These are phyloP conservation scores for Erpetoichthys calabaricus DNA, from an alignment of 2,797 vertebrate species.

Conservation along the genomic window DNA sequence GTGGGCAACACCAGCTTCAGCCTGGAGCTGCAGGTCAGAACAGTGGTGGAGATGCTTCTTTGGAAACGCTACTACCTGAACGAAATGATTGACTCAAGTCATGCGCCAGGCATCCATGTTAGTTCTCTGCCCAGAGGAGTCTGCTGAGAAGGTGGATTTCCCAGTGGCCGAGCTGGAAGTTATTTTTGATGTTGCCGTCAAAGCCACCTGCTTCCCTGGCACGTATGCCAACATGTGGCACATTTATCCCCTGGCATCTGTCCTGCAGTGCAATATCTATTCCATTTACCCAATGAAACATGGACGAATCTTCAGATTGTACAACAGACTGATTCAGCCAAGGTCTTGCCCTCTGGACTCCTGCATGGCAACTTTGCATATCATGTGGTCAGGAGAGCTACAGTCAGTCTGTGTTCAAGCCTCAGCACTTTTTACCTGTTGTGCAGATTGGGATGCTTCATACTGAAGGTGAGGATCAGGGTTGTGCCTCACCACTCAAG, in stretches of 20 bases:
- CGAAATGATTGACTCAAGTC: constrained; percentile 92
- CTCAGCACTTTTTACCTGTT: constrained; percentile 73
- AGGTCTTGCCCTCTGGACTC: constrained; percentile 44
- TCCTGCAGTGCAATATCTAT: constrained; percentile 77
- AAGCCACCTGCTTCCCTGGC: constrained; percentile 83
- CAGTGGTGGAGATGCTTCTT: constrained; percentile 86
- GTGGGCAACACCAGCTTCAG: constrained; percentile 68
- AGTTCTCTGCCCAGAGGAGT: constrained; percentile 78
- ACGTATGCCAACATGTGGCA: constrained; percentile 96
- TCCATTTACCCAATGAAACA: constrained; percentile 93
- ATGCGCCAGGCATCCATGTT: constrained; percentile 92
- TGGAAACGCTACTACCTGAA: constrained; percentile 83
- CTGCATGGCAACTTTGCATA: constrained; percentile 58
- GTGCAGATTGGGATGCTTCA: constrained; percentile 33
- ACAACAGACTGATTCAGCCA: constrained; percentile 76
- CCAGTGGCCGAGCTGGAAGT: constrained; percentile 70
- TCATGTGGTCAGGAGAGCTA: constrained; percentile 87
- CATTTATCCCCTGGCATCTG: constrained; percentile 74
- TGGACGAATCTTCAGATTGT: too few species aligned
- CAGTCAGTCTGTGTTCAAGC: constrained; percentile 64
- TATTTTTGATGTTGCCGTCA: constrained; percentile 86
- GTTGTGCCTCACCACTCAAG: constrained; percentile 34
- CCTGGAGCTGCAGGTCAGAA: constrained; percentile 81
- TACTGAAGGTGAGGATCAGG: constrained; percentile 28
- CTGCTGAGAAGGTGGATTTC: constrained; percentile 74